Conservation (phyloP, 2,797 vertebrate genomes). For the Pogonophryne albipinna region DNA sequence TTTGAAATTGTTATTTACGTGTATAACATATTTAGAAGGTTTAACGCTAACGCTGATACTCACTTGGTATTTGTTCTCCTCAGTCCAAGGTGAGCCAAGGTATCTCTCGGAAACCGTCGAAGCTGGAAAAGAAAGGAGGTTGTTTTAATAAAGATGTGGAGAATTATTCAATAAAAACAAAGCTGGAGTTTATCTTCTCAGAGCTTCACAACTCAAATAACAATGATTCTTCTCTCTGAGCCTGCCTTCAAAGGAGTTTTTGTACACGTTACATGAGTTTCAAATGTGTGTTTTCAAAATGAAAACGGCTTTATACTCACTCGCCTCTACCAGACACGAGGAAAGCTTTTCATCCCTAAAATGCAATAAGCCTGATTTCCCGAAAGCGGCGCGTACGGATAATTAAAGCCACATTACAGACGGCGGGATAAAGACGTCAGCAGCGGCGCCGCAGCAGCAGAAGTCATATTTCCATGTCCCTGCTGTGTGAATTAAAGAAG, state of each 20-base stretch:
- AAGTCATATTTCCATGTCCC: slow-evolving; percentile 18
- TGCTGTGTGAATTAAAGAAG: not conserved
- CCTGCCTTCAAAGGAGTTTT: not conserved
- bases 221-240: not conserved
- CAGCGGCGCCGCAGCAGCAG: not conserved
- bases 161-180: not conserved
- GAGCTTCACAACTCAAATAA: not conserved
- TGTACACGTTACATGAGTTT: not conserved
- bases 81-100: slow-evolving; percentile 88
- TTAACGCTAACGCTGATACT: slow-evolving; percentile 23
- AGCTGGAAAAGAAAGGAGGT: slow-evolving; percentile 76
- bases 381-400: slow-evolving; percentile 22
- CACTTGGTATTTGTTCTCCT: slow-evolving; percentile 92
- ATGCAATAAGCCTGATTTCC: slow-evolving; percentile 54
- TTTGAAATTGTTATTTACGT: too few species aligned
- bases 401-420: slow-evolving; percentile 54
- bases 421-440: slow-evolving; percentile 14
- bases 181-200: not conserved
- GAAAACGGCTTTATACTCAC: not conserved
- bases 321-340: slow-evolving; percentile 6
- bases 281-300: not conserved
- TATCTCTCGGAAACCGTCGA: slow-evolving; percentile 96
- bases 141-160: not conserved
- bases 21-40: too few species aligned
- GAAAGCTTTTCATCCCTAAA: slow-evolving; percentile 38